These are phyloP conservation scores for Xestoiulus laeticollis DNA, from an alignment of 2,888 invertebrate species.

Conservation along the genomic window DNA sequence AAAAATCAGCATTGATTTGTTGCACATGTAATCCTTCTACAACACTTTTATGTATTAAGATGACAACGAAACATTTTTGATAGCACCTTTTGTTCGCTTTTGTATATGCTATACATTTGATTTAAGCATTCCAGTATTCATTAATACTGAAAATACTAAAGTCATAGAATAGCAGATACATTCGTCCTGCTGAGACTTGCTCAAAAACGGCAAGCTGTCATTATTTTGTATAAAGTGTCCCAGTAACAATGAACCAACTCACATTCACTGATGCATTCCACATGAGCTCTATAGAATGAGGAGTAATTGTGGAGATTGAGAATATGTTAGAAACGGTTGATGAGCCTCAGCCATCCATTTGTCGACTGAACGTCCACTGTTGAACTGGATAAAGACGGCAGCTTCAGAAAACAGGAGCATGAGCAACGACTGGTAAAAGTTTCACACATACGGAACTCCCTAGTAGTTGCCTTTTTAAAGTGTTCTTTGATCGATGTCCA, in stretches of 20 bases:
- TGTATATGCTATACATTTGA: neutral
- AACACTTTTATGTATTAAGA: neutral
- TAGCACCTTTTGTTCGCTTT: neutral
- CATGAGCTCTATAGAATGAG: neutral
- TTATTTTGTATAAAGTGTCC: neutral
- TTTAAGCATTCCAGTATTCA: neutral
- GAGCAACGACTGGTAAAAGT: neutral
- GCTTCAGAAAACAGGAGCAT: neutral
- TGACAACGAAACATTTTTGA: neutral
- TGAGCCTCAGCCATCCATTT: slow-evolving; percentile 6
- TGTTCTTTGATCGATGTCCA: neutral
- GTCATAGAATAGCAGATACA: neutral
- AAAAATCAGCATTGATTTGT: neutral
- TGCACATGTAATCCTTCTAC: neutral
- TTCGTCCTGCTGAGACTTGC: neutral
- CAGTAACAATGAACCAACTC: neutral
- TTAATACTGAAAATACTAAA: neutral
- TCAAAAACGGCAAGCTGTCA: neutral
- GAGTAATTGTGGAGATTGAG: neutral
- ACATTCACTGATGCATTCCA: neutral
- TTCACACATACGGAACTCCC: neutral
- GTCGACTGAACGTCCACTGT: neutral
- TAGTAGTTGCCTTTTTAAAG: neutral
- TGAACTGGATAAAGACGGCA: neutral
- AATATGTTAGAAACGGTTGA: neutral